Conservation (phyloP, 2,113 vertebrate genomes). For the Connochaetes taurinus region DNA sequence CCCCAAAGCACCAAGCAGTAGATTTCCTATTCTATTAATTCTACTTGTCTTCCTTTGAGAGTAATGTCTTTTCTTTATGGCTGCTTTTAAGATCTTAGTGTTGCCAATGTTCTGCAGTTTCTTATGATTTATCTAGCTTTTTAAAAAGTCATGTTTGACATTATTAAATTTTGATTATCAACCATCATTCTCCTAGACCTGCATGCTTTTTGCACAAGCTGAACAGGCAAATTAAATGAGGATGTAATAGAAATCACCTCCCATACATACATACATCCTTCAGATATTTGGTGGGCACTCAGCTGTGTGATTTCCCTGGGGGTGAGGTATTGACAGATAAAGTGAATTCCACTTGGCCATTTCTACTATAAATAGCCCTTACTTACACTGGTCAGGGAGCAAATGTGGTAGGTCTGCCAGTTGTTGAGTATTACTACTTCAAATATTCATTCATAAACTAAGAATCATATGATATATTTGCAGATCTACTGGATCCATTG, state of each 20-base stretch:
- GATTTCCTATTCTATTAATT: constrained; percentile 15
- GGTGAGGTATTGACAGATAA: background rate
- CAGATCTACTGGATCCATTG: background rate
- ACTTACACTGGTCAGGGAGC: background rate
- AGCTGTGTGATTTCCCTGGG: background rate
- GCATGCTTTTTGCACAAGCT: background rate
- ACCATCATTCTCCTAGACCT: background rate
- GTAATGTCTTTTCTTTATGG: background rate
- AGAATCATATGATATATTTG: background rate
- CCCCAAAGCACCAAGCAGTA: background rate
- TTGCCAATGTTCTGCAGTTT: background rate
- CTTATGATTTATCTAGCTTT: background rate
- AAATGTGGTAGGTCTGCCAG: background rate
- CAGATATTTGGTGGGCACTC: background rate
- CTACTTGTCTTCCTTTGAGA: background rate
- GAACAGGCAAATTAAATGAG: background rate
- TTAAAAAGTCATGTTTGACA: background rate
- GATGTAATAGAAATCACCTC: background rate
- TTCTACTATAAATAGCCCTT: background rate
- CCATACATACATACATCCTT: background rate
- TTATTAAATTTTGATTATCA: constrained; percentile 2
- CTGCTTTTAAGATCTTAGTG: background rate
- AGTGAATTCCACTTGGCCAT: background rate
- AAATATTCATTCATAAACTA: background rate
- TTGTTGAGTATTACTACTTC: background rate